A percentile compares a stretch with the other conserved stretches of the same genome.
Evolutionary conservation across 2,888 invertebrate species (phyloP).

Genomic region (Euclidia mi): DNA sequence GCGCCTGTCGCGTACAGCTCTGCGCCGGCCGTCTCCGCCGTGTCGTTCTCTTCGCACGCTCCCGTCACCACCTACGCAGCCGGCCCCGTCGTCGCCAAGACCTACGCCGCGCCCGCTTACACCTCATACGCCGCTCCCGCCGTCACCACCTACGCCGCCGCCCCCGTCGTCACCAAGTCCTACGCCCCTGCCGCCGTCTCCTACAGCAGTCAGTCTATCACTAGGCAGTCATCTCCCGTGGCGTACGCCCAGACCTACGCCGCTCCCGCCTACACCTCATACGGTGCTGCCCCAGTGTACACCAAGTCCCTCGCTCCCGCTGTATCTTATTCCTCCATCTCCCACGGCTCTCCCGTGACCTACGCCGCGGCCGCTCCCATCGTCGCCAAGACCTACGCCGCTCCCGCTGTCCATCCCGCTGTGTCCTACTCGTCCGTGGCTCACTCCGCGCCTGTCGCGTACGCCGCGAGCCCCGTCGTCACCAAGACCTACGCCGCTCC

Average conservation of each 20-base stretch:
- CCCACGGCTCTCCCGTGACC: conserved; percentile 70
- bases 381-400: conserved; percentile 71
- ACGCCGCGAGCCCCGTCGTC: conserved; percentile 67
- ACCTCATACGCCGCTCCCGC: too few species aligned
- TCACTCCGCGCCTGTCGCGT: conserved; percentile 66
- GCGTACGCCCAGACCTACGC: conserved; percentile 68
- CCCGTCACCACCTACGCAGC: conserved; percentile 72
- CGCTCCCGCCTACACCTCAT: conserved; percentile 63
- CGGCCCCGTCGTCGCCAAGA: conserved; percentile 75
- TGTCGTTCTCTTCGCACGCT: conserved; percentile 53
- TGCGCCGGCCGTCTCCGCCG: conserved; percentile 55
- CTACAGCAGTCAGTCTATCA: conserved; percentile 52
- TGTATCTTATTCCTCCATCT: conserved; percentile 68
- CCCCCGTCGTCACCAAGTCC: conserved; percentile 69
- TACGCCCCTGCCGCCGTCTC: conserved; percentile 69
- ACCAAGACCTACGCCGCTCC: conserved; percentile 53
- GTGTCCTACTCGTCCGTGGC: conserved; percentile 56
- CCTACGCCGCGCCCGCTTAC: too few species aligned
- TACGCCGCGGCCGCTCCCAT: conserved; percentile 67
- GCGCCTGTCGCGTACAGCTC: conserved; percentile 74
- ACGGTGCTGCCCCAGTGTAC: conserved; percentile 79
- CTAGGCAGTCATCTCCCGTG: conserved; percentile 76
- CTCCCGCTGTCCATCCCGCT: conserved; percentile 44
- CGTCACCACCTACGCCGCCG: conserved; percentile 63
- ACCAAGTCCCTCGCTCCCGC: conserved; percentile 75